phyloP scores from a whole-genome alignment of 2,797 vertebrate genomes.

The Alauda arvensis region DNA sequence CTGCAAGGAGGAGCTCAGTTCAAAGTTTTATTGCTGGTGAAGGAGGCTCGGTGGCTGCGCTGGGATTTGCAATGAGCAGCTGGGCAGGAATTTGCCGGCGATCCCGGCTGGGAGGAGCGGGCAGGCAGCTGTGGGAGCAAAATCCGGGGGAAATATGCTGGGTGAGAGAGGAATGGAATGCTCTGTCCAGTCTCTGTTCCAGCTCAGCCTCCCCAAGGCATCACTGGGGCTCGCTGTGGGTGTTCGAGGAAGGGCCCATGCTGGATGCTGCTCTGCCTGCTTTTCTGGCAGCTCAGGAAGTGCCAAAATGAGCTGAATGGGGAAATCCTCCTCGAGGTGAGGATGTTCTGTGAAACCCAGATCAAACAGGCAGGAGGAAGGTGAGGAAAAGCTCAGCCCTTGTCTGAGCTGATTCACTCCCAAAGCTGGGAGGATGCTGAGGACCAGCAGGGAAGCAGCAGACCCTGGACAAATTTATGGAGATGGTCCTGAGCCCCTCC shows the following conservation, averaged over 20 bases:
- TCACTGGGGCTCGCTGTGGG: neutral
- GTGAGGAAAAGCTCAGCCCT: neutral
- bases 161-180: rapidly evolving
- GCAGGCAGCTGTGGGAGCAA: neutral
- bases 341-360: neutral
- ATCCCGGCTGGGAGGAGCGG: neutral
- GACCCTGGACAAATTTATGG: neutral
- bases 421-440: neutral
- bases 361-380: neutral
- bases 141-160: neutral
- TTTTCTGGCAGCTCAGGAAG: neutral
- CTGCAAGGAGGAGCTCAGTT: neutral
- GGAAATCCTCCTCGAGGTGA: neutral
- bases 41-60: neutral
- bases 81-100: neutral
- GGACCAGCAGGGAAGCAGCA: neutral
- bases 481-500: neutral
- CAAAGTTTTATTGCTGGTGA: neutral
- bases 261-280: neutral
- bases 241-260: neutral
- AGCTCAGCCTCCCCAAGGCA: no score
- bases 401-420: neutral
- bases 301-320: neutral
- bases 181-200: no score
- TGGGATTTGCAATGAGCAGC: neutral